Evolutionary conservation across 2,888 invertebrate species (phyloP).

Genomic region (Eupithecia abbreviata): DNA sequence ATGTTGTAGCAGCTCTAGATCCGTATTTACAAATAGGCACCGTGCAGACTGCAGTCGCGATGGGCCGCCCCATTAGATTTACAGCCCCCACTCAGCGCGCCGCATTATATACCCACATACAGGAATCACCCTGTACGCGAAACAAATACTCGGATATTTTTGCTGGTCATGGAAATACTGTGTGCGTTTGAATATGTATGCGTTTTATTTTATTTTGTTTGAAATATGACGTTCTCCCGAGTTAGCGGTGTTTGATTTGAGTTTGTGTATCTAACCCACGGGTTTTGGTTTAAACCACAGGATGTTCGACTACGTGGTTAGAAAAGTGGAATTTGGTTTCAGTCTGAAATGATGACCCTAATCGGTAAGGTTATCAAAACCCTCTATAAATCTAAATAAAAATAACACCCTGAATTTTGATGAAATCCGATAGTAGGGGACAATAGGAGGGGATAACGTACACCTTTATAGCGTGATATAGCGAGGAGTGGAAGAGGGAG

Average conservation of each 20-base stretch:
- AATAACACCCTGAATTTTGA: too few species aligned
- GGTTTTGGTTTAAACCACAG: too few species aligned
- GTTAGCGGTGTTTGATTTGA: neutral
- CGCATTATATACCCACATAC: slow-evolving; percentile 18
- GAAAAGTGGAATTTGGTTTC: neutral
- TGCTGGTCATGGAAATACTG: neutral
- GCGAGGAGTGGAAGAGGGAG: neutral
- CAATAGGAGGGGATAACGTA: too few species aligned
- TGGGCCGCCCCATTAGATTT: slow-evolving; percentile 68
- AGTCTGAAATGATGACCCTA: neutral
- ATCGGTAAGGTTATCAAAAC: neutral
- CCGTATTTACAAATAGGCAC: slow-evolving; percentile 43
- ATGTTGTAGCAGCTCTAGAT: slow-evolving; percentile 44
- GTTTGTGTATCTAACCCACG: neutral
- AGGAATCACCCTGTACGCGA: neutral
- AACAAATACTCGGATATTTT: slow-evolving; percentile 4
- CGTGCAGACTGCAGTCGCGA: slow-evolving; percentile 62
- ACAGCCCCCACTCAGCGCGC: slow-evolving; percentile 31
- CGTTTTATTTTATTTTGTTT: neutral
- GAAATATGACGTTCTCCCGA: neutral
- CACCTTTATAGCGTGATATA: neutral
- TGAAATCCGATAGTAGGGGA: too few species aligned
- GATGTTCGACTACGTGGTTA: neutral
- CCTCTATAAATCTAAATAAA: neutral
- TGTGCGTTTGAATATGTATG: neutral